These are phyloP conservation scores for Phorcus lineatus DNA, from an alignment of 2,888 invertebrate species.

Conservation along the genomic window DNA sequence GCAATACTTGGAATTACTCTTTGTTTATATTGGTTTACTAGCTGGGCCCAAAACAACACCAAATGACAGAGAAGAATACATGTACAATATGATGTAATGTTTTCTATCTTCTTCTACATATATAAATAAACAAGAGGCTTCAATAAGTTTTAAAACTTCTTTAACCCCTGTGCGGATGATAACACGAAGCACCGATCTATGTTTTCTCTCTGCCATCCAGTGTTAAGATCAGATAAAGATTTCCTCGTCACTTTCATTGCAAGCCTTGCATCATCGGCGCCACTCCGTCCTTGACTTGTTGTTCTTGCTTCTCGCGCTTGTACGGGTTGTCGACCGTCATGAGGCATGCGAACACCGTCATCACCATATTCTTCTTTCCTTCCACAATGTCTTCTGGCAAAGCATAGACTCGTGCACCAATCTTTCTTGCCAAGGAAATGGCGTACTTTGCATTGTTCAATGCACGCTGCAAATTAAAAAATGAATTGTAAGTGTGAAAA, in stretches of 20 bases:
- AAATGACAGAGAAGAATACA: not conserved
- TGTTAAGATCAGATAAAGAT: not conserved
- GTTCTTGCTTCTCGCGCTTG: not conserved
- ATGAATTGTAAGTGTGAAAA: no score
- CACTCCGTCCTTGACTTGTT: not conserved
- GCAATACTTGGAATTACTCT: slow-evolving; percentile 3
- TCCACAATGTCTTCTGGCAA: slow-evolving; percentile 99
- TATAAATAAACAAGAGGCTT: no score
- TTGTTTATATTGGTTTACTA: not conserved
- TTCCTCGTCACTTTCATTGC: not conserved
- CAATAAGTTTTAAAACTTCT: no score
- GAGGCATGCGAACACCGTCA: slow-evolving; percentile 99
- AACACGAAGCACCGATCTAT: no score
- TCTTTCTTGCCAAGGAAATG: slow-evolving; percentile 97
- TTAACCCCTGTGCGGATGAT: no score
- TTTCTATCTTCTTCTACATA: no score
- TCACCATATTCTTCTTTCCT: slow-evolving; percentile 98
- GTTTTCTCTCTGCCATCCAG: not conserved
- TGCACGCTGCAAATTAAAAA: slow-evolving; percentile 83
- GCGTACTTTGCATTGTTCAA: slow-evolving; percentile 99
- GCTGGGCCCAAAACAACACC: not conserved
- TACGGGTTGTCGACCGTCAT: slow-evolving; percentile 89
- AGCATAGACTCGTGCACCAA: slow-evolving; percentile 98
- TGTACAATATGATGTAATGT: no score
- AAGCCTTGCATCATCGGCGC: slow-evolving; percentile 5